Base-by-base conservation (phyloP, 2,113 vertebrate species). In the Pseudois nayaur region DNA sequence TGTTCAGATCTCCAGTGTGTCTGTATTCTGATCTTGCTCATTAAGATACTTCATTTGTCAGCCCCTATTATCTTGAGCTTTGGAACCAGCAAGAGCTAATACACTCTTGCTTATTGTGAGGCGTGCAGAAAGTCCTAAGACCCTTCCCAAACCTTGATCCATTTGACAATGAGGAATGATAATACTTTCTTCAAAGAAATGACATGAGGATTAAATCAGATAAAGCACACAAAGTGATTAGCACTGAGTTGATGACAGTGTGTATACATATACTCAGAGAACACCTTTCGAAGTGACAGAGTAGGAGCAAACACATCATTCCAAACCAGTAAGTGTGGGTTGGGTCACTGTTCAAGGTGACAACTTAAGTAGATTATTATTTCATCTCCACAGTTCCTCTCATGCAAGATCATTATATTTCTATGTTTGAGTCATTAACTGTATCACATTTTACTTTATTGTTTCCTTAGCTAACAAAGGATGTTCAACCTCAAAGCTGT, bases 381-480 rank as follows among this genome's bases (percentile, higher is more conserved):
- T 96, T 67, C 52, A 79, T 83, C 14, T 81, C n/a, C 27, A 91
- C 78, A 91, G 89, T 92, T 89, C 21, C 71, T 89, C 74, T 93
- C 91, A 91, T 62, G 64, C 0, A 1, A 91, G 52, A 43, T 93
- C 48, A 45, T 78, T 83, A 8, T 85, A 71, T 93, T 90, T 81
- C 52, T 36, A 89, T 50, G 17, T 87, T 59, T 84, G 60, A 57
- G 33, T 88, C 25, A 84, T 87, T 83, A 91, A 67, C 48, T 27
- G 14, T 33, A 29, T 79, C 14, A 0, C 92, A 54, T 55, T 94
- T 94, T 67, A 36, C 81, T n/a, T 89, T 54, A 17, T 19, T 60
- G 16, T 93, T 91, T 87, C 36, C 91, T 71, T 62, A 94, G 82
- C 74, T 95, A 74, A 67, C 54, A 87, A 92, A 96, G 36, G 83